Percentiles rank a stretch among this genome's conserved stretches.
These are phyloP conservation scores for Passer domesticus DNA, from an alignment of 2,113 vertebrate species.

Conservation along the genomic window DNA sequence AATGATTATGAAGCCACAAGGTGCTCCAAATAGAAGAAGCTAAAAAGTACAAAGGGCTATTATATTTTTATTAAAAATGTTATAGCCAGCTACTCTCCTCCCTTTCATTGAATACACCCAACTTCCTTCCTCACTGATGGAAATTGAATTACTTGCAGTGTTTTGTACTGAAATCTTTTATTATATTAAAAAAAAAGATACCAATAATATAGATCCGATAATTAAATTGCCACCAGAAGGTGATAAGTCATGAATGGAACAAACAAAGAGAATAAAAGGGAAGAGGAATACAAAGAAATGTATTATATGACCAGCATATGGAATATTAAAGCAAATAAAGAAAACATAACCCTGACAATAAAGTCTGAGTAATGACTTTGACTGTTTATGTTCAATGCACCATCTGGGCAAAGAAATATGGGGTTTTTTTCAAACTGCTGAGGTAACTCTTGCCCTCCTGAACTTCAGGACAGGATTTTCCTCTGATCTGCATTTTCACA, in stretches of 20 bases:
- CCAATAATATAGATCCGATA: conserved; percentile 67
- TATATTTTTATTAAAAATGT: conserved; percentile 68
- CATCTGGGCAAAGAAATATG: conserved; percentile 38
- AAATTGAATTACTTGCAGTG: conserved; percentile 68
- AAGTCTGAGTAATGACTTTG: conserved; percentile 61
- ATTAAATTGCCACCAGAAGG: conserved; percentile 70
- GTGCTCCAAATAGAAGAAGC: conserved; percentile 35
- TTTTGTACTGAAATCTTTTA: conserved; percentile 57
- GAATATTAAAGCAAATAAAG: conserved; percentile 72
- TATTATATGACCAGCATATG: conserved; percentile 72
- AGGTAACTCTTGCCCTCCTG: conserved; percentile 52
- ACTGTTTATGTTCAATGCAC: conserved; percentile 53
- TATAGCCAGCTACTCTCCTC: conserved; percentile 46
- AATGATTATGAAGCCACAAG: conserved; percentile 29
- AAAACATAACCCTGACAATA: conserved; percentile 66
- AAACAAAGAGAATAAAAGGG: conserved; percentile 70
- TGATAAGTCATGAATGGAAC: conserved; percentile 72
- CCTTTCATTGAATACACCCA: conserved; percentile 51
- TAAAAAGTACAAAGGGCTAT: conserved; percentile 45
- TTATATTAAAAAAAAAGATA: conserved; percentile 29
- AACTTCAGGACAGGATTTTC: conserved; percentile 16
- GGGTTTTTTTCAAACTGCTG: not conserved
- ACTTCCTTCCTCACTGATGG: conserved; percentile 58
- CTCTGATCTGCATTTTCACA: not conserved
- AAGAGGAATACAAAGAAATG: conserved; percentile 66